Conservation (phyloP, 2,888 invertebrate genomes). For the Eudemis profundana region DNA sequence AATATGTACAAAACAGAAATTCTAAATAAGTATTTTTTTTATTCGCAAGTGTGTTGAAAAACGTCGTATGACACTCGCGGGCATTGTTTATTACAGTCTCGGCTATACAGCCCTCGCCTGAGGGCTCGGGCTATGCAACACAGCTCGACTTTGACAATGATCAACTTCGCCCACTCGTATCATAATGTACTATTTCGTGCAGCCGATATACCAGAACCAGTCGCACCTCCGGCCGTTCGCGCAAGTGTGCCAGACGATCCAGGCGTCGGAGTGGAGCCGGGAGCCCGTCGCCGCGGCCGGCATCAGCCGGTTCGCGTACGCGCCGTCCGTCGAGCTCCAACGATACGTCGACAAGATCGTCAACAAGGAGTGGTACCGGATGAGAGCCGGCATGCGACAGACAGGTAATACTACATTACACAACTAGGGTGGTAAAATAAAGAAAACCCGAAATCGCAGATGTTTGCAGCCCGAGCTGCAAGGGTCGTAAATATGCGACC, state of each 20-base stretch:
- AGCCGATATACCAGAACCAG: slow-evolving; percentile 56
- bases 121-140: background rate
- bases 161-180: too few species aligned
- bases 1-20: too few species aligned
- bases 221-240: slow-evolving; percentile 57
- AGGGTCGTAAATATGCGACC: too few species aligned
- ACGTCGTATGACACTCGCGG: too few species aligned
- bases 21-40: too few species aligned
- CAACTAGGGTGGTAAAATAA: too few species aligned
- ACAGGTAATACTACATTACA: slow-evolving; percentile 60
- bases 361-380: slow-evolving; percentile 78
- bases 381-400: slow-evolving; percentile 65
- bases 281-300: slow-evolving; percentile 43
- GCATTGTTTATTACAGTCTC: too few species aligned
- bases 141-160: background rate
- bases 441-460: too few species aligned
- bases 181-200: slow-evolving; percentile 43
- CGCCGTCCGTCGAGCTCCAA: slow-evolving; percentile 68
- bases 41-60: too few species aligned
- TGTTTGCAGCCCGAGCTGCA: too few species aligned
- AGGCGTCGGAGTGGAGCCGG: slow-evolving; percentile 63
- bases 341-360: slow-evolving; percentile 78
- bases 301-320: slow-evolving; percentile 52
- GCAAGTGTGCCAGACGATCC: slow-evolving; percentile 59
- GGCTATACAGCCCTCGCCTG: too few species aligned